phyloP scores from a whole-genome alignment of 2,797 vertebrate species.

The Macrochelys suwanniensis region DNA sequence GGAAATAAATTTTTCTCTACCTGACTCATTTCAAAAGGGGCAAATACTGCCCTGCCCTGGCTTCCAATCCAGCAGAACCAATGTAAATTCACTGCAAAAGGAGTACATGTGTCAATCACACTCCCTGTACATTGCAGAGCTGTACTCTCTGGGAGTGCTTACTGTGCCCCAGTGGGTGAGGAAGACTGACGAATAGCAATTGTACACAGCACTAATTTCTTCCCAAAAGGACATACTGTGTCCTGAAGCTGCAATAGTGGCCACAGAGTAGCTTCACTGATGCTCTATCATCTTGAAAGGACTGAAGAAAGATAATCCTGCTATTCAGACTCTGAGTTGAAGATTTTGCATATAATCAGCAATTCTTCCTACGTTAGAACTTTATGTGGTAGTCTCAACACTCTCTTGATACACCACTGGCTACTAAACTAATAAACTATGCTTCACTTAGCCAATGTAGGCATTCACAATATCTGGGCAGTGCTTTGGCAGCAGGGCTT shows the following conservation, averaged over 20 bases:
- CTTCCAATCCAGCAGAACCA: not conserved
- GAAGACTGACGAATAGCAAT: not conserved
- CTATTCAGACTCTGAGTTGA: not conserved
- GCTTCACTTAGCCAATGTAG: no score
- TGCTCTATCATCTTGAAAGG: not conserved
- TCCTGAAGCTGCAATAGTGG: not conserved
- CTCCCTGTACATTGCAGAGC: not conserved
- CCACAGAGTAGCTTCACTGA: not conserved
- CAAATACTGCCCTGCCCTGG: no score
- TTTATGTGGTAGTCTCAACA: not conserved
- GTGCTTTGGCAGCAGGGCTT: not conserved
- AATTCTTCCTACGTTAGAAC: not conserved
- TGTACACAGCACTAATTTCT: not conserved
- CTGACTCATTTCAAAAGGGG: no score
- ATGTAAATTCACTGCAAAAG: not conserved
- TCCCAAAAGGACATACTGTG: not conserved
- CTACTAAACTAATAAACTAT: not conserved
- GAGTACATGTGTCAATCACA: not conserved
- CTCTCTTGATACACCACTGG: not conserved
- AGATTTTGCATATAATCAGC: not conserved
- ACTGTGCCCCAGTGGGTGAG: not conserved
- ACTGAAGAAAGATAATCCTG: not conserved
- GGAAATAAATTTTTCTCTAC: no score
- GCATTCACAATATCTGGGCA: not conserved
- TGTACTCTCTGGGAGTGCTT: not conserved